These are phyloP conservation scores for Coelinius sp. DNA, from an alignment of 2,888 invertebrate genomes.

Conservation along the genomic window DNA sequence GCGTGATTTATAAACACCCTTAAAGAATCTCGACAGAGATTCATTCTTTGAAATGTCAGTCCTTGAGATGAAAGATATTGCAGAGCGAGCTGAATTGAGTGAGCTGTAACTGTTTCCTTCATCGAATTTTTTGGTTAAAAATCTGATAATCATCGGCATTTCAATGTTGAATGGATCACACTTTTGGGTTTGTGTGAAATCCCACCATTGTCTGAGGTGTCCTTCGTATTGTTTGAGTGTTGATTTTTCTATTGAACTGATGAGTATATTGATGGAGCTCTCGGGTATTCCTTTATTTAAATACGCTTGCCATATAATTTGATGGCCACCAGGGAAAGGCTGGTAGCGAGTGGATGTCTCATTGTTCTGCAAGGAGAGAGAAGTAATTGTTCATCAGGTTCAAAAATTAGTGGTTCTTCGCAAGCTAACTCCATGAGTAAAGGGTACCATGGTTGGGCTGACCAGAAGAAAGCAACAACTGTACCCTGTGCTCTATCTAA, in stretches of 20 bases:
- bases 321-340: slow-evolving; percentile 32
- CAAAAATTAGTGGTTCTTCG: slow-evolving; percentile 14
- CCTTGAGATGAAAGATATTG: slow-evolving; percentile 45
- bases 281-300: slow-evolving; percentile 1
- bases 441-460: slow-evolving; percentile 39
- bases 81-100: background rate
- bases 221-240: slow-evolving; percentile 34
- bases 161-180: background rate
- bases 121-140: slow-evolving; percentile 29
- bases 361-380: slow-evolving; percentile 28
- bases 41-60: slow-evolving; percentile 38
- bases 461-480: slow-evolving; percentile 37
- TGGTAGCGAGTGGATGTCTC: slow-evolving; percentile 7
- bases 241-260: slow-evolving; percentile 21
- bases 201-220: slow-evolving; percentile 31
- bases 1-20: background rate
- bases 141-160: slow-evolving; percentile 8
- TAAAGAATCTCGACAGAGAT: background rate
- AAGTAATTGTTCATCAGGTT: slow-evolving; percentile 11
- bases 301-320: slow-evolving; percentile 29
- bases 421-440: slow-evolving; percentile 25
- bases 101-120: slow-evolving; percentile 7
- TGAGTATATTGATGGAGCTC: slow-evolving; percentile 26
- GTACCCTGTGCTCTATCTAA: slow-evolving; percentile 31
- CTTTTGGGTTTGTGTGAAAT: background rate